Evolutionary conservation across 2,113 vertebrate species (phyloP).

Genomic region (Merops nubicus): DNA sequence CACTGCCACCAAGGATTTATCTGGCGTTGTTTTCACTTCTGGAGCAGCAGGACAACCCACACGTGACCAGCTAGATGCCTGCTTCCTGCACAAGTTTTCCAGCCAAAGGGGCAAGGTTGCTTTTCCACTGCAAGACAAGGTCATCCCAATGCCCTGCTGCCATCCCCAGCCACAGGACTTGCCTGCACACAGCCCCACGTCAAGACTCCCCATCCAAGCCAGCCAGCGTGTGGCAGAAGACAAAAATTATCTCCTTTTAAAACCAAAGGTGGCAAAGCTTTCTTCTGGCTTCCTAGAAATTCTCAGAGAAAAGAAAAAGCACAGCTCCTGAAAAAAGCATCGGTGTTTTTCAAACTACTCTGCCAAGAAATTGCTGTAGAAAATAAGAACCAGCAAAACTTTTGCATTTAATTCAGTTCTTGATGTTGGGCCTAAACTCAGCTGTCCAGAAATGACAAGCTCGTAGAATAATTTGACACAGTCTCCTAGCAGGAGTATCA

Average conservation of each 20-base stretch:
- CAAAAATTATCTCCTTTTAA: neutral
- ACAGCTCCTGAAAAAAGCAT: neutral
- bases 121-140: neutral
- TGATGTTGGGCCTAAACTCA: neutral
- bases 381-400: neutral
- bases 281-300: neutral
- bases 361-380: neutral
- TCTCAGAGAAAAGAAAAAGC: neutral
- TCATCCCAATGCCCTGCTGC: neutral
- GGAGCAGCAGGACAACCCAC: neutral
- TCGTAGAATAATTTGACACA: neutral
- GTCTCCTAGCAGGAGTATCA: neutral
- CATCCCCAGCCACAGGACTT: neutral
- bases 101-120: neutral
- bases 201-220: fast-evolving
- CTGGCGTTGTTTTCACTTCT: neutral
- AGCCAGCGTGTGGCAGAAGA: neutral
- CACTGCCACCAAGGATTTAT: neutral
- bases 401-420: neutral
- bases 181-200: fast-evolving
- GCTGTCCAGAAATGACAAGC: neutral
- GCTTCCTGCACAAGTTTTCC: too few relatives aligned
- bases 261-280: neutral
- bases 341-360: neutral
- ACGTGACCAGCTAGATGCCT: neutral